Evolutionary conservation across 2,797 vertebrate genomes (phyloP).

Genomic region (Toxotes lorentzi): DNA sequence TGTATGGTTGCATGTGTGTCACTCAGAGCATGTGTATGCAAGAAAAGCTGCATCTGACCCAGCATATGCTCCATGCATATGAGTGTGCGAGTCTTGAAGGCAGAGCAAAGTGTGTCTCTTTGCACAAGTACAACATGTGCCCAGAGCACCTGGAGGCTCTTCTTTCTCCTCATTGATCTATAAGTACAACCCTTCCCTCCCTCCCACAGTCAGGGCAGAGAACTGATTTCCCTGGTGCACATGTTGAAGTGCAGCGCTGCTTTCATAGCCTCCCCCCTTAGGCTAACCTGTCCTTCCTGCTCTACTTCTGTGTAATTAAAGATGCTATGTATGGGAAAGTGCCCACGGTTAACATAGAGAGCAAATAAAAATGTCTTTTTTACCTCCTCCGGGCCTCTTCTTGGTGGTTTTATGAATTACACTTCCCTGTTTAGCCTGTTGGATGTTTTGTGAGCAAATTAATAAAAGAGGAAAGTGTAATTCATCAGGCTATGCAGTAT

Average conservation of each 20-base stretch:
- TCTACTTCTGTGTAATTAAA: conserved; percentile 84
- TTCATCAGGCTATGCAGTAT: conserved; percentile 30
- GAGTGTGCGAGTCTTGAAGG: conserved; percentile 38
- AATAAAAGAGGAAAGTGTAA: conserved; percentile 59
- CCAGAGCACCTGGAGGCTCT: conserved; percentile 67
- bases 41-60: conserved; percentile 26
- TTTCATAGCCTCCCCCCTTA: conserved; percentile 74
- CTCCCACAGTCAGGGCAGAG: conserved; percentile 76
- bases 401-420: conserved; percentile 72
- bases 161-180: conserved; percentile 81
- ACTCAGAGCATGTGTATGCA: conserved; percentile 11
- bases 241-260: conserved; percentile 75
- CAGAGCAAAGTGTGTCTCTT: conserved; percentile 55
- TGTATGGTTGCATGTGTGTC: conserved; percentile 40
- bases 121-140: conserved; percentile 65
- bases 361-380: conserved; percentile 75
- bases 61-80: conserved; percentile 20
- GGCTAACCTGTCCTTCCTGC: conserved; percentile 81
- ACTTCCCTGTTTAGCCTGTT: conserved; percentile 66
- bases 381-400: conserved; percentile 71
- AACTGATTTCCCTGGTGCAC: conserved; percentile 82
- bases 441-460: conserved; percentile 68
- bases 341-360: conserved; percentile 79
- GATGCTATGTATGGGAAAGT: conserved; percentile 80
- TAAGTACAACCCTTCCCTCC: conserved; percentile 75